Conservation (phyloP, 2,888 invertebrate species). For the Pyrrhosoma nymphula region DNA sequence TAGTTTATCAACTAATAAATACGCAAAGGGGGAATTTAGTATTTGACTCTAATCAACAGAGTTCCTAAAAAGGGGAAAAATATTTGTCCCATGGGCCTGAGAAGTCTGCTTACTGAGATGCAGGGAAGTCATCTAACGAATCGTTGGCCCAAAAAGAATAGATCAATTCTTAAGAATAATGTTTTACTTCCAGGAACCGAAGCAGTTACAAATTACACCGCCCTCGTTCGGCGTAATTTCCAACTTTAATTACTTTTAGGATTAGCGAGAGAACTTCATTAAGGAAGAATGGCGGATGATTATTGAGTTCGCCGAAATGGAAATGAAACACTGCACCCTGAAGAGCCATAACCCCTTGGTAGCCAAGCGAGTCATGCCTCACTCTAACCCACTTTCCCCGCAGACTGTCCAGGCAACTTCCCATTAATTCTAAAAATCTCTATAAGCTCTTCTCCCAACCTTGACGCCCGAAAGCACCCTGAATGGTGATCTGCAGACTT, state of each 20-base stretch:
- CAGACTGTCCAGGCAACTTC: not conserved
- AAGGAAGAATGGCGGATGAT: not conserved
- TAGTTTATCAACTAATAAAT: no score
- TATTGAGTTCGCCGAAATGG: not conserved
- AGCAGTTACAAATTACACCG: no score
- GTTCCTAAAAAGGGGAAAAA: no score
- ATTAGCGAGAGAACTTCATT: not conserved
- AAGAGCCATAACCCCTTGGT: not conserved
- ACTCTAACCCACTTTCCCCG: not conserved
- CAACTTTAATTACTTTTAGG: not conserved
- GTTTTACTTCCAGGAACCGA: no score
- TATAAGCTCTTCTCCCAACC: not conserved
- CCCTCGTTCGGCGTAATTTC: no score
- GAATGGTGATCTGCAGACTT: not conserved
- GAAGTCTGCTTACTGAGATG: no score
- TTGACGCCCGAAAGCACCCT: not conserved
- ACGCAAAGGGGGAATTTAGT: no score
- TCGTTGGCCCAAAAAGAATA: no score
- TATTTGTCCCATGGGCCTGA: no score
- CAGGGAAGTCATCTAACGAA: no score
- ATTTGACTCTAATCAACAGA: no score
- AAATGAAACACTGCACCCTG: not conserved
- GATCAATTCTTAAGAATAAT: no score
- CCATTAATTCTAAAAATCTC: not conserved
- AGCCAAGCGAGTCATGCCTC: not conserved